phyloP scores from a whole-genome alignment of 1,140 invertebrate species.

The Drosophila seguyi region DNA sequence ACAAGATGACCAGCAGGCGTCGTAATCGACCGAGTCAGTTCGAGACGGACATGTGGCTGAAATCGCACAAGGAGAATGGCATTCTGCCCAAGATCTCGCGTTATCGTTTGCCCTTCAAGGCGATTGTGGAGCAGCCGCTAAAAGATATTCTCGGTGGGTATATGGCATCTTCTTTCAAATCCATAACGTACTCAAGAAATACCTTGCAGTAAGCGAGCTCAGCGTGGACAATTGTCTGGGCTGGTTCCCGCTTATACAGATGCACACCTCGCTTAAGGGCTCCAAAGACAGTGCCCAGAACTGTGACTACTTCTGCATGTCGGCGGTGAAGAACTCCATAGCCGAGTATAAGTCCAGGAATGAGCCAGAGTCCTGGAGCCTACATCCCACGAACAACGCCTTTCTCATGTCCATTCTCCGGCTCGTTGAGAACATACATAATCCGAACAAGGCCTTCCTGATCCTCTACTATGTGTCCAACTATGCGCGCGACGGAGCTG shows the following conservation, averaged over 20 bases:
- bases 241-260: constrained; percentile 82
- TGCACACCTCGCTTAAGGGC: constrained; percentile 73
- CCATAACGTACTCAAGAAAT: neutral
- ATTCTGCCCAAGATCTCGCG: constrained; percentile 80
- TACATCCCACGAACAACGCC: constrained; percentile 82
- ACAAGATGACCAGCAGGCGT: constrained; percentile 77
- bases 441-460: constrained; percentile 67
- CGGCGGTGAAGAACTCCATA: constrained; percentile 83
- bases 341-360: constrained; percentile 72
- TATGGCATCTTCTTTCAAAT: neutral
- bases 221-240: constrained; percentile 82
- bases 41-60: constrained; percentile 81
- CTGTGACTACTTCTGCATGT: constrained; percentile 81
- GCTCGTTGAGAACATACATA: constrained; percentile 65
- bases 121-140: constrained; percentile 75
- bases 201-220: constrained; percentile 62
- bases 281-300: constrained; percentile 65
- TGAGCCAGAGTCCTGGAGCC: constrained; percentile 73
- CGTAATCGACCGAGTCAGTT: constrained; percentile 69
- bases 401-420: constrained; percentile 81
- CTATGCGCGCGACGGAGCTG: constrained; percentile 85
- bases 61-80: constrained; percentile 71
- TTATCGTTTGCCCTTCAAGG: constrained; percentile 78
- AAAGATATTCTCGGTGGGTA: constrained; percentile 75
- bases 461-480: constrained; percentile 79